Evolutionary conservation across 2,797 vertebrate species (phyloP), one percentile per base, ranked within the genome.

Genomic region (Diceros bicornis): DNA sequence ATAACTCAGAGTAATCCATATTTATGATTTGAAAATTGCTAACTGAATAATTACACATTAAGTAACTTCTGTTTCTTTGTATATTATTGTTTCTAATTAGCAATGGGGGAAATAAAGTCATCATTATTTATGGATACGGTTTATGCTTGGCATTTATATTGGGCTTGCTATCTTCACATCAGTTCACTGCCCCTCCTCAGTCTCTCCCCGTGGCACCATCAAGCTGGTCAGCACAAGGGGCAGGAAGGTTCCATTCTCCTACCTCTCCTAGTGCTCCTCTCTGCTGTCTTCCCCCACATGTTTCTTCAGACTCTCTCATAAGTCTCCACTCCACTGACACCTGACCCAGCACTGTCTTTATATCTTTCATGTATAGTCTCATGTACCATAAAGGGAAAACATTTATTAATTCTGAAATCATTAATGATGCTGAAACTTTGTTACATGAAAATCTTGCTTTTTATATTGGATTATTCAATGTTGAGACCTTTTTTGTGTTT

Each of bases 71-170:
- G 96, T 98, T 98, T 98, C 97, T 91, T 97, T 95, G 81, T 96
- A 97, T 98, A 92, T 97, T 98, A 98, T 98, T 98, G 95, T 89
- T 97, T 96, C 97, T 98, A 98, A 98, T 98, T 98, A 98, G 98
- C 94, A 97, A 72, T 37, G 89, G 90, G 94, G 97, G 97, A 97
- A 98, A 96, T 97, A 97, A 98, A 98, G 96, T 97, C 97, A 95
- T 97, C 89, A 94, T 98, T 98, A 97, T 97, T 98, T 98, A 96
- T 97, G 97, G 90, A 89, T 95, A 17, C 88, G 83, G 89, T 95
- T 98, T 97, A 95, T 83, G 88, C 91, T 91, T 44, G 83, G 77
- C 77, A 17, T 57, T 78, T 59, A 74, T 32, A 37, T 8, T 5
- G 18, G 68, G 37, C 47, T 64, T 61, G 20, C 37, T 78, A n/a